phyloP scores from a whole-genome alignment of 2,797 vertebrate genomes.

The Acipenser ruthenus region DNA sequence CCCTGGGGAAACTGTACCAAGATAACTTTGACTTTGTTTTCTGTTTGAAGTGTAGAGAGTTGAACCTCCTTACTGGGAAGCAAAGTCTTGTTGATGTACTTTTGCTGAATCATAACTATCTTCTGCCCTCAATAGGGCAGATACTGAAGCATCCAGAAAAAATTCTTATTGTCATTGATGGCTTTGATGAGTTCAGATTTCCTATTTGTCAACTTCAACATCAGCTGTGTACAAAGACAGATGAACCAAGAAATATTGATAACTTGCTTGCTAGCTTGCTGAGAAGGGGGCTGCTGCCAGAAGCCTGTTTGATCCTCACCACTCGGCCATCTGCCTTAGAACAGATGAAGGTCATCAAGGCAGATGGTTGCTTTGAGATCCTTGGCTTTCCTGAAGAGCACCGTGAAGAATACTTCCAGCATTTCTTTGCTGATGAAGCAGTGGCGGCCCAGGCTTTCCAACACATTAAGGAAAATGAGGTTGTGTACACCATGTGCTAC shows the following conservation, averaged over 20 bases:
- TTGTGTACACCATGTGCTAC: conserved; percentile 4
- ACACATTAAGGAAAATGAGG: not conserved
- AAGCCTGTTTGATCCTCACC: not conserved
- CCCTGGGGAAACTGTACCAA: not conserved
- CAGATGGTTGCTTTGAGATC: not conserved
- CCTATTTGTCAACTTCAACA: not conserved
- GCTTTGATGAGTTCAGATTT: conserved; percentile 4
- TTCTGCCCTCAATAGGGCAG: not conserved
- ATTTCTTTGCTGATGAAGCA: not conserved
- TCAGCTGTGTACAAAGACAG: not conserved
- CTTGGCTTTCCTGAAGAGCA: not conserved
- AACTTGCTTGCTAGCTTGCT: not conserved
- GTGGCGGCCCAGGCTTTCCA: not conserved
- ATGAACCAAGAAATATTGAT: not conserved
- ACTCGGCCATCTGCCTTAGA: not conserved
- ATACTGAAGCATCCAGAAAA: not conserved
- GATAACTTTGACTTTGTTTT: conserved; percentile 5
- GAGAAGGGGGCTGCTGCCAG: not conserved
- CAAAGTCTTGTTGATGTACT: not conserved
- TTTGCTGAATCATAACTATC: not conserved
- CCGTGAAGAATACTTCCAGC: not conserved
- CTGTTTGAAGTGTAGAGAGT: not conserved
- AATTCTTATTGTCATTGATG: not conserved
- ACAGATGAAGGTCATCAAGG: not conserved
- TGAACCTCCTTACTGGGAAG: not conserved